These are phyloP conservation scores for Thunnus thynnus DNA, from an alignment of 2,113 vertebrate species.

Conservation along the genomic window DNA sequence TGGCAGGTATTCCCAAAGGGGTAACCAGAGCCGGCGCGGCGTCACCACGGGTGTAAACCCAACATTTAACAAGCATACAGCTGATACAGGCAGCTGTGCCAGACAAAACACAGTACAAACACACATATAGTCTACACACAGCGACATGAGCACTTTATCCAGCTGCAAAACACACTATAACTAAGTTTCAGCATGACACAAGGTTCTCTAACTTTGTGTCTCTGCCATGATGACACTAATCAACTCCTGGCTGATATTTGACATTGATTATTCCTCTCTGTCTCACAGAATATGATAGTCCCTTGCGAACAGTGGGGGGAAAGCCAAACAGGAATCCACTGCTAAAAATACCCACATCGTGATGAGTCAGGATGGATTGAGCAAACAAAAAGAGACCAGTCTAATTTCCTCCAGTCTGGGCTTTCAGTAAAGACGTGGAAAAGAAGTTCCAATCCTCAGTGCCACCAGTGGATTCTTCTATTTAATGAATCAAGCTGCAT, in stretches of 20 bases:
- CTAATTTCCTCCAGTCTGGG: slow-evolving; percentile 59
- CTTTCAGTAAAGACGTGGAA: slow-evolving; percentile 52
- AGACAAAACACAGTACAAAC: slow-evolving; percentile 73
- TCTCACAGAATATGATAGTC: slow-evolving; percentile 67
- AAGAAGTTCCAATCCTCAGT: slow-evolving; percentile 31
- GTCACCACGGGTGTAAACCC: slow-evolving; percentile 77
- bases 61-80: slow-evolving; percentile 81
- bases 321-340: slow-evolving; percentile 72
- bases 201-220: slow-evolving; percentile 32
- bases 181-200: slow-evolving; percentile 20
- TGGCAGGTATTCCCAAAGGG: slow-evolving; percentile 81
- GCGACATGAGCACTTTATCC: slow-evolving; percentile 11
- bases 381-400: slow-evolving; percentile 67
- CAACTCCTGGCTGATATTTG: slow-evolving; percentile 46
- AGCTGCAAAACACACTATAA: slow-evolving; percentile 31
- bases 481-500: slow-evolving; percentile 48
- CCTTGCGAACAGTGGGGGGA: slow-evolving; percentile 34
- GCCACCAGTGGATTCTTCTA: slow-evolving; percentile 43
- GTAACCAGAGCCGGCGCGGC: slow-evolving; percentile 79
- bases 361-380: slow-evolving; percentile 78
- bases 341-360: slow-evolving; percentile 78
- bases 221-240: slow-evolving; percentile 11
- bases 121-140: slow-evolving; percentile 28
- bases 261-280: slow-evolving; percentile 60
- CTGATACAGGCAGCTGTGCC: slow-evolving; percentile 79